Conservation (phyloP, 2,113 vertebrate genomes). For the Pituophis catenifer region DNA sequence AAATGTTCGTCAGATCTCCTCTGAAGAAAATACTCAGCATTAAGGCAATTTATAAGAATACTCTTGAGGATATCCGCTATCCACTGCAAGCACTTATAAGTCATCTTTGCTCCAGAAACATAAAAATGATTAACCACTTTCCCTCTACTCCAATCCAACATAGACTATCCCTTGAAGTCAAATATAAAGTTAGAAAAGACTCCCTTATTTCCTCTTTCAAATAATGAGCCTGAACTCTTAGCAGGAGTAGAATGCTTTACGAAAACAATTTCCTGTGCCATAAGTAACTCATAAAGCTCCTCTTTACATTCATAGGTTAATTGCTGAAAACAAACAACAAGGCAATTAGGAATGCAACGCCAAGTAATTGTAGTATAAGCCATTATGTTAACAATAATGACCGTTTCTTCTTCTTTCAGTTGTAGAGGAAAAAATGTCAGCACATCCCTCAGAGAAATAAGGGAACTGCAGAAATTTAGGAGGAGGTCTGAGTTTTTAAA, state of each 20-base stretch:
- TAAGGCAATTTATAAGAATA: conserved; percentile 16
- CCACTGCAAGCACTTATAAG: neutral
- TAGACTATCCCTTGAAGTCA: neutral
- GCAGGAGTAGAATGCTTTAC: neutral
- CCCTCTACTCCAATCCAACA: neutral
- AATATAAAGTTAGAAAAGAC: neutral
- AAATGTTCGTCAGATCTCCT: neutral
- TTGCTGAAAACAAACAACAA: neutral
- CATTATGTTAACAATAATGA: neutral
- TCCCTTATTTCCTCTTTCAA: neutral
- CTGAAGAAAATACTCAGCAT: neutral
- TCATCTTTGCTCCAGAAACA: conserved; percentile 1
- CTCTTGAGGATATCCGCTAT: neutral
- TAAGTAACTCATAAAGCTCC: neutral
- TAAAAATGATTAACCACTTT: conserved; percentile 14
- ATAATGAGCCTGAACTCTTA: neutral
- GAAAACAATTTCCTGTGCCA: neutral
- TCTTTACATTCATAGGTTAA: neutral
- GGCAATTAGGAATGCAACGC: neutral
- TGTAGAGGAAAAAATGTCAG: neutral
- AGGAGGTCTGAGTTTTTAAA: conserved; percentile 19
- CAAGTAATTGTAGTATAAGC: neutral
- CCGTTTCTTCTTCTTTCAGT: neutral
- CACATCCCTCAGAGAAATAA: neutral
- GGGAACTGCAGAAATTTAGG: neutral